These are phyloP conservation scores for Entomobrya multifasciata DNA, from an alignment of 2,888 invertebrate genomes.

Conservation along the genomic window DNA sequence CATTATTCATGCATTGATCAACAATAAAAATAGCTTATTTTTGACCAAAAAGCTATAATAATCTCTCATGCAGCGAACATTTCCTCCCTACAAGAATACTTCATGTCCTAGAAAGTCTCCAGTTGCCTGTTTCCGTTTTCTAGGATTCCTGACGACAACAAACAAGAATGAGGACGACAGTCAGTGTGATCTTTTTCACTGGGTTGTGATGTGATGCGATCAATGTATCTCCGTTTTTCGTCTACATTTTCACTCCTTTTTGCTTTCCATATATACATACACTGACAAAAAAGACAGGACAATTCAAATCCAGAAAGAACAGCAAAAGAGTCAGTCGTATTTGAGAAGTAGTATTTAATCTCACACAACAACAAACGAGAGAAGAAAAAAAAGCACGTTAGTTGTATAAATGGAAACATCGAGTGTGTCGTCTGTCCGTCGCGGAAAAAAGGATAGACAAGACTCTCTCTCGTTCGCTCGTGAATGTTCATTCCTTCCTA, in stretches of 20 bases:
- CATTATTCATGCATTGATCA: constrained; percentile 3
- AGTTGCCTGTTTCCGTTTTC: constrained; percentile 65
- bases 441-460: constrained; percentile 66
- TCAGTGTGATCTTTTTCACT: constrained; percentile 49
- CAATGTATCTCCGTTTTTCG: not conserved
- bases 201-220: constrained; percentile 35
- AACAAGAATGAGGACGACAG: constrained; percentile 23
- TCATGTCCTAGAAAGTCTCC: constrained; percentile 61
- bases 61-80: constrained; percentile 23
- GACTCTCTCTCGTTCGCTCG: constrained; percentile 19
- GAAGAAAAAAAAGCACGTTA: constrained; percentile 45
- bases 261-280: not conserved
- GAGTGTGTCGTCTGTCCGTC: constrained; percentile 70
- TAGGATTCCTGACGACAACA: constrained; percentile 63
- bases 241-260: constrained; percentile 6
- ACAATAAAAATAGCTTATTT: not conserved
- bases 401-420: constrained; percentile 66
- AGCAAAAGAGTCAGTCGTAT: constrained; percentile 28
- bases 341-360: constrained; percentile 55
- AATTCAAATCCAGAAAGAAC: constrained; percentile 27
- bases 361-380: constrained; percentile 40
- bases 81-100: constrained; percentile 49
- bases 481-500: constrained; percentile 43
- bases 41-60: constrained; percentile 9
- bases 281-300: constrained; percentile 50